Evolutionary conservation across 2,797 vertebrate species (phyloP), one percentile per base, ranked within the genome.

Genomic region (Melanotaenia maccullochi): DNA sequence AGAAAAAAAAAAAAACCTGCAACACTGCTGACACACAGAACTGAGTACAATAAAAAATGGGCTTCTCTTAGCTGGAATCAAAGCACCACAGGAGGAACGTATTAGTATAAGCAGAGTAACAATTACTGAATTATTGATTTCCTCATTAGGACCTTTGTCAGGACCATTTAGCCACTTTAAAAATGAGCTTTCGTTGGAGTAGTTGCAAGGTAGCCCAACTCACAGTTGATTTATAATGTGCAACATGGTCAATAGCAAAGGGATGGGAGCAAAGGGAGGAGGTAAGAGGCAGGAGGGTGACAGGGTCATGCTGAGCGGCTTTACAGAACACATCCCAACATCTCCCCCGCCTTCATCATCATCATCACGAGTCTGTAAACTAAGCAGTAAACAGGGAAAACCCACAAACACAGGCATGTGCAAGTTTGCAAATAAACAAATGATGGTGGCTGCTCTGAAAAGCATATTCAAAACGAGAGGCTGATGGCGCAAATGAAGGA

Each of bases 81-180:
- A 85, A 85, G 87, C 82, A 62, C 86, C 82, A 88, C 90, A 89
- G 90, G 87, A 85, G 84, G 81, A 87, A 91, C 87, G 89, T 93
- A 94, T 95, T 96, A 95, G 92, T 95, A 94, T 94, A 96, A 96
- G 95, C 90, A 96, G 95, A 95, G 95, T 92, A 94, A 96, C 96
- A 96, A 97, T 97, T 95, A 95, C 94, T 95, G 84, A 95, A 93
- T 93, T 97, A 99, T 99, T 87, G 96, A 98, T 98, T 94, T 90
- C 90, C 93, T 95, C 94, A 95, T 95, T 92, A 96, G 92, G 91
- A 93, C 94, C 96, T 95, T 97, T 97, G 96, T 97, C 97, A 99
- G 97, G 95, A 96, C 97, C 96, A 96, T 96, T 97, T 96, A 97
- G 93, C 83, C 90, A 93, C 91, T 95, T 97, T 96, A 97, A 96